Evolutionary conservation across 2,113 vertebrate genomes (phyloP), one percentile per base, ranked within the genome.

Genomic region (Stictonetta naevosa): DNA sequence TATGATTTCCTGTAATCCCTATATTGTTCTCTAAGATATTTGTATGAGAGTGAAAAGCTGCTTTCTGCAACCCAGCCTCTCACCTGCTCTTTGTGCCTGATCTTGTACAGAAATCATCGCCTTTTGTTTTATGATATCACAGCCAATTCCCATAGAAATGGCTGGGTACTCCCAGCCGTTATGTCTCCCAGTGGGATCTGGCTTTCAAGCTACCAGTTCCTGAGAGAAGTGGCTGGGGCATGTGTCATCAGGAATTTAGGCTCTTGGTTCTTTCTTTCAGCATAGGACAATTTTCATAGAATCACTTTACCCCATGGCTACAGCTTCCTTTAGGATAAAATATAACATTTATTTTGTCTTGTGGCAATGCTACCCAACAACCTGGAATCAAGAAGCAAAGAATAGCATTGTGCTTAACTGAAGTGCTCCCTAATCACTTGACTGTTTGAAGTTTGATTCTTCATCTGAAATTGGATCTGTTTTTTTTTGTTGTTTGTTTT

Each of bases 1-100:
- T 97, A 85, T 95, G 93, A 94, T 96, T 97, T 96, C 89, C 83
- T 94, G 71, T 96, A 96, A 95, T 97, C 74, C 64, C 36, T 87
- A 10, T 92, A 85, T 96, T 97, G 90, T 97, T 95, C 90, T 93
- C 85, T 55, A 78, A 96, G 83, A 92, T 86, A 95, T 72, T 83
- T 53, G 52, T 87, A 59, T 58, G 63, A 88, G 62, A 63, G 50
- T 3, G 10, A 96, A 79, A 64, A 80, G 59, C 53, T 81, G 74
- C 48, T 87, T 88, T 92, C 69, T 62, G 31, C 44, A 50, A 60
- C 44, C 56, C 42, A 64, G 9, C 64, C 20, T 91, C 48, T 78
- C 62, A 52, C 34, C 11, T 91, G 36, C 25, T 86, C 38, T 60
- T 83, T 86, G 38, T 74, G 52, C 62, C 77, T 89, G 74, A 73